Conservation (phyloP, 2,888 invertebrate species). For the Lycophotia porphyrea region DNA sequence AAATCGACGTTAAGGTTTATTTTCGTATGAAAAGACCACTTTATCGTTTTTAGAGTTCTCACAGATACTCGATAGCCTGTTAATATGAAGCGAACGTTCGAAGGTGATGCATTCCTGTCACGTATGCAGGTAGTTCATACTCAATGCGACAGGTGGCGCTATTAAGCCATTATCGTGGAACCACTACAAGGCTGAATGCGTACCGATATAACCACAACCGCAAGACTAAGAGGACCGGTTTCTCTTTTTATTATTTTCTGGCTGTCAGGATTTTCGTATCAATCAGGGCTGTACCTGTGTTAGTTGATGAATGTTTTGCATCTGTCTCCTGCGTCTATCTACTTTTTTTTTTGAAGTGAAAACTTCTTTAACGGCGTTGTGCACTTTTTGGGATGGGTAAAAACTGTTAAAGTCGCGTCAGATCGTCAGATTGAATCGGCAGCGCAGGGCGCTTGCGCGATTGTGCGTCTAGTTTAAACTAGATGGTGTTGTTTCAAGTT, state of each 20-base stretch:
- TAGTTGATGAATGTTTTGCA: neutral
- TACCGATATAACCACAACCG: slow-evolving; percentile 15
- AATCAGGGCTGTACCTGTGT: neutral
- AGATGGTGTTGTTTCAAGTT: no score
- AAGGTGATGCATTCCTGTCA: slow-evolving; percentile 43
- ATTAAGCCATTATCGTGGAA: slow-evolving; percentile 35
- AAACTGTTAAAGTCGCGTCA: no score
- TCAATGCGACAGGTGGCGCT: slow-evolving; percentile 35
- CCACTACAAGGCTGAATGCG: slow-evolving; percentile 15
- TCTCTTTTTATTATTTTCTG: neutral
- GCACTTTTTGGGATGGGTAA: no score
- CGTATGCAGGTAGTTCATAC: slow-evolving; percentile 43
- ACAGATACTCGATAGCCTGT: slow-evolving; percentile 24
- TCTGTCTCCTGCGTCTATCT: neutral
- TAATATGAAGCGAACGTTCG: slow-evolving; percentile 22
- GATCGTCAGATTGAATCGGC: no score
- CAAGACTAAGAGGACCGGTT: slow-evolving; percentile 1
- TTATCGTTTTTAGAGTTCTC: neutral
- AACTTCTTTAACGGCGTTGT: no score
- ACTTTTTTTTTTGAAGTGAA: no score
- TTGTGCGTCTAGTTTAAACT: no score
- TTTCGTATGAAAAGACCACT: neutral
- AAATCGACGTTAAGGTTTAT: neutral
- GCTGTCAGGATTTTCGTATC: no score
- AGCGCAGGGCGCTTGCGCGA: no score